Evolutionary conservation across 1,140 invertebrate genomes (phyloP).

Genomic region (Drosophila sproati): DNA sequence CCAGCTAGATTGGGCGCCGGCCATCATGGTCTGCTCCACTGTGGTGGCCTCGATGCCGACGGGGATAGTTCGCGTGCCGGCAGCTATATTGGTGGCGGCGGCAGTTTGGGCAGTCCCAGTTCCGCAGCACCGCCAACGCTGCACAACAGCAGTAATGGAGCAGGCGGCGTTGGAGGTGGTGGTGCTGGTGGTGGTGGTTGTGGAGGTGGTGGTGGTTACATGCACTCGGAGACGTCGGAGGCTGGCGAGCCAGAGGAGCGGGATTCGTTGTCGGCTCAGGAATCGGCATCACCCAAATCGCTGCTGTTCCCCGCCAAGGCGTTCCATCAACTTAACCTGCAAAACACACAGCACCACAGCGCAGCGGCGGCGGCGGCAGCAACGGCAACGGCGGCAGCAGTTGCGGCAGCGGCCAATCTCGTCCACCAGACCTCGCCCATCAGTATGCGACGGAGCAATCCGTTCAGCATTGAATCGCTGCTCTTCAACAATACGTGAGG

Average conservation of each 20-base stretch:
- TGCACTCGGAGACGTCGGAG: slow-evolving; percentile 48
- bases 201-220: slow-evolving; percentile 5
- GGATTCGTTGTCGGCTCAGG: slow-evolving; percentile 32
- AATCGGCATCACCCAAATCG: slow-evolving; percentile 54
- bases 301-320: slow-evolving; percentile 74
- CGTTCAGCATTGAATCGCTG: slow-evolving; percentile 94
- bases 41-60: slow-evolving; percentile 87
- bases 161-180: slow-evolving; percentile 26
- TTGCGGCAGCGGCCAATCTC: slow-evolving; percentile 69
- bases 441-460: slow-evolving; percentile 88
- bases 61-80: slow-evolving; percentile 84
- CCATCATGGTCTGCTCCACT: slow-evolving; percentile 86
- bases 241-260: slow-evolving; percentile 59
- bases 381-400: slow-evolving; percentile 52
- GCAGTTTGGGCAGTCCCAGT: slow-evolving; percentile 84
- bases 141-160: slow-evolving; percentile 50
- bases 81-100: slow-evolving; percentile 85
- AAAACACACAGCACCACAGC: slow-evolving; percentile 62
- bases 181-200: slow-evolving; percentile 16
- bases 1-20: slow-evolving; percentile 75
- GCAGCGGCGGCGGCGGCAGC: slow-evolving; percentile 28
- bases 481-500: slow-evolving; percentile 89
- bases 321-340: slow-evolving; percentile 72
- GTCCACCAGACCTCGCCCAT: slow-evolving; percentile 85
- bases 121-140: slow-evolving; percentile 45